Base-by-base conservation (phyloP, 2,888 invertebrate species). In the Parascotia fuliginaria region DNA sequence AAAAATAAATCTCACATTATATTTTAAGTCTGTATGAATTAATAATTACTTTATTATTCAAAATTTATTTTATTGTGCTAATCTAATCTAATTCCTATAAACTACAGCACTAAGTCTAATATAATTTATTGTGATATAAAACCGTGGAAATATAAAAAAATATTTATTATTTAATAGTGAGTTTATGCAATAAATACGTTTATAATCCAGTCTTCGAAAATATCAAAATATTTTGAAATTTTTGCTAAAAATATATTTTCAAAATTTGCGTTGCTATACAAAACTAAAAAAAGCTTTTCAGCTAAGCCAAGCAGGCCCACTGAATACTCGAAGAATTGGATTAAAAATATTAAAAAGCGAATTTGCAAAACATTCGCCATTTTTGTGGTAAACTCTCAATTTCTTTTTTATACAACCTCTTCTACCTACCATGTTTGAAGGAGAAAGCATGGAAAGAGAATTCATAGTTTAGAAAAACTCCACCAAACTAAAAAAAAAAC, bases 371-470 rank as follows among this genome's bases (percentile, higher is more conserved):
- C 67, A 27, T 57, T 60, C 56, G 54, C 44, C 9, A 14, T 42
- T 52, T 50, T 53, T 33, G 11, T 36, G 47, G 29, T 3, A 13
- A 41, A 42, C 42, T 51, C 54, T 61, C 53, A 83, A 85, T 87
- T 82, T 79, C 69, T 80, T 85, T 79, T 77, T 54, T 83, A 91
- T 91, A 92, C 92, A 92, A 92, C 92, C 92, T 92, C 92, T 74
- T 91, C 90, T 87, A 88, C 92, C 92, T 92, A 92, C 92, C 92
- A 92, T 87, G 77, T 90, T 91, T 84, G 91, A 87, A 85, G 92
- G 86, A 88, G 91, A 87, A 76, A 91, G 91, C 92, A 91, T 92
- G 92, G 87, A 92, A 91, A 91, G 77, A 88, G 89, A 90, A 83
- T 86, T 86, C 88, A 88, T 85, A 77, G 79, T 89, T 90, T 79